Percentiles rank a stretch among this genome's conserved stretches.
These are phyloP conservation scores for Camponotus vicinus DNA, from an alignment of 1,140 invertebrate genomes.

Conservation along the genomic window DNA sequence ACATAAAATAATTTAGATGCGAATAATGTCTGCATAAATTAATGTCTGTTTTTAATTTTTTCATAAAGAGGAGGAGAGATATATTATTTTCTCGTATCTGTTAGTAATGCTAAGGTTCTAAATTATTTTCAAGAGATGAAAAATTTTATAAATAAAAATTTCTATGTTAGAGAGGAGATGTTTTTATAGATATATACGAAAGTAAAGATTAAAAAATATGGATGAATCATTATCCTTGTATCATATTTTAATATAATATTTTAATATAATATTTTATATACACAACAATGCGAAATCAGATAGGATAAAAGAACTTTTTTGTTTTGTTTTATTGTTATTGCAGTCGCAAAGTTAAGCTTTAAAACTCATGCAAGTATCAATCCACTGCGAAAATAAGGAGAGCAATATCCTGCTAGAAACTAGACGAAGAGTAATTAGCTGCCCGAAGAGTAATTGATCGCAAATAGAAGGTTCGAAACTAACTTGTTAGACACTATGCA, in stretches of 20 bases:
- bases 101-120: not conserved
- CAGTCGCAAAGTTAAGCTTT: not conserved
- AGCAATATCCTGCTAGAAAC: constrained; percentile 38
- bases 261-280: not conserved
- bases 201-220: not conserved
- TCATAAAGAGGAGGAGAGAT: not conserved
- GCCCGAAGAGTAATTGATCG: constrained; percentile 60
- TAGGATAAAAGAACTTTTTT: not conserved
- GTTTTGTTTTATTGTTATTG: constrained; percentile 44
- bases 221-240: not conserved
- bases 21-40: not conserved
- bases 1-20: not conserved
- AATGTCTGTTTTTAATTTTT: too few species aligned
- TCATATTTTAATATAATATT: not conserved
- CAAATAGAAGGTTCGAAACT: constrained; percentile 45
- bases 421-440: constrained; percentile 67
- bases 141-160: not conserved
- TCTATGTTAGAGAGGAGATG: not conserved
- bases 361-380: constrained; percentile 26
- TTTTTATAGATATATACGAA: not conserved
- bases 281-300: not conserved
- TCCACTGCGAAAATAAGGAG: constrained; percentile 45
- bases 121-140: not conserved
- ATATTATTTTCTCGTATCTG: not conserved
- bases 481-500: constrained; percentile 30